These are phyloP conservation scores for Anastrepha obliqua DNA, from an alignment of 1,140 invertebrate genomes.

Conservation along the genomic window DNA sequence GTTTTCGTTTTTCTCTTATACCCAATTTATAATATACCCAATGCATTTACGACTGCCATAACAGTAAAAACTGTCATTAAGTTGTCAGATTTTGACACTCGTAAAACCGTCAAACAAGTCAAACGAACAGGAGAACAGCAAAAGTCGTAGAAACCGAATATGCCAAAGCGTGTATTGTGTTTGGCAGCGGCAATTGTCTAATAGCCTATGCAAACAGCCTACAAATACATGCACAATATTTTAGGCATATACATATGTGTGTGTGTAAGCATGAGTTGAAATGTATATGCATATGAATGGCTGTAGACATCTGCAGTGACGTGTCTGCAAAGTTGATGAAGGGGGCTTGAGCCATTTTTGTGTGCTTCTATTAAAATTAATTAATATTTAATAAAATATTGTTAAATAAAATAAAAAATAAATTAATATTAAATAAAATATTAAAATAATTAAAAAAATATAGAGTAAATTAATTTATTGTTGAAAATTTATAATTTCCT, in stretches of 20 bases:
- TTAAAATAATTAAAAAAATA: too few relatives aligned
- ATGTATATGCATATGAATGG: neutral
- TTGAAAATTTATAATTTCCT: too few relatives aligned
- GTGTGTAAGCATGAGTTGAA: neutral
- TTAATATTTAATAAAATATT: too few relatives aligned
- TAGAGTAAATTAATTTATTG: too few relatives aligned
- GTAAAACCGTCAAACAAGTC: conserved; percentile 72
- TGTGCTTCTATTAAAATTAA: too few relatives aligned
- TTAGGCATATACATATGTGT: neutral
- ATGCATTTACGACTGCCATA: neutral
- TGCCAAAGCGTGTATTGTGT: conserved; percentile 59
- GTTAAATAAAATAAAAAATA: too few relatives aligned
- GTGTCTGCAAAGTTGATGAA: too few relatives aligned
- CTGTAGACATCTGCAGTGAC: neutral
- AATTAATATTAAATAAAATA: too few relatives aligned
- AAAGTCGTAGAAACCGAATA: conserved; percentile 60
- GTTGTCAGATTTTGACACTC: conserved; percentile 70
- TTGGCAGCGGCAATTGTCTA: neutral
- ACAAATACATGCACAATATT: neutral
- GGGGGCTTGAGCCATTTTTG: too few relatives aligned
- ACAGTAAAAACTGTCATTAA: conserved; percentile 67
- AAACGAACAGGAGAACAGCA: conserved; percentile 69
- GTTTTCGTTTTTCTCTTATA: too few relatives aligned
- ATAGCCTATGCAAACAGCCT: neutral
- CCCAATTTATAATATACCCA: neutral